Evolutionary conservation across 2,113 vertebrate species (phyloP).

Genomic region (Redunca redunca): DNA sequence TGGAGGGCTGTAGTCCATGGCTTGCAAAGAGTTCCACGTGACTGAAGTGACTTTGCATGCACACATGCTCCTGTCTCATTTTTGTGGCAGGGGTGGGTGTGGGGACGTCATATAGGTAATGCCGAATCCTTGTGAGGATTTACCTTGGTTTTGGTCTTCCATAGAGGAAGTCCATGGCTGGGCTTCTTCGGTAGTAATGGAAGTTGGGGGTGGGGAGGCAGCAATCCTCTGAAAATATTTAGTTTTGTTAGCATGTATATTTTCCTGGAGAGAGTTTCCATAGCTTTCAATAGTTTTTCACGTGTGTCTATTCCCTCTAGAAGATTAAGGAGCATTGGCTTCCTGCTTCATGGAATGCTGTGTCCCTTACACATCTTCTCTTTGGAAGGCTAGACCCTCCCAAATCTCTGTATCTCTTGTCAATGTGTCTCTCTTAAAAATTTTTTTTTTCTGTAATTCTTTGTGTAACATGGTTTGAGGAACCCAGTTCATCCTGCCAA

Average conservation of each 20-base stretch:
- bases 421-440: not conserved
- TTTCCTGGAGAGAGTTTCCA: not conserved
- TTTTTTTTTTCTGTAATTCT: not conserved
- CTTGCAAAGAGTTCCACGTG: not conserved
- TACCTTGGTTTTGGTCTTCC: not conserved
- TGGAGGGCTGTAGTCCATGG: not conserved
- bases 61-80: not conserved
- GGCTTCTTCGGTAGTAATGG: not conserved
- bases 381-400: not conserved
- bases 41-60: not conserved
- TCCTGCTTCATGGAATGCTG: not conserved
- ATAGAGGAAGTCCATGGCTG: not conserved
- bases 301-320: not conserved
- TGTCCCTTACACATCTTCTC: not conserved
- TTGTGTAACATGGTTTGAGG: not conserved
- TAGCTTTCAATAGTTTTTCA: not conserved
- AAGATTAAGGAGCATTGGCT: not conserved
- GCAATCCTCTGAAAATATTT: not conserved
- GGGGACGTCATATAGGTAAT: not conserved
- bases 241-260: not conserved
- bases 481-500: not conserved
- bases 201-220: not conserved
- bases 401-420: not conserved
- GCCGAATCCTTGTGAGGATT: not conserved
- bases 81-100: not conserved